Percentiles rank a stretch among this genome's conserved stretches.
These are phyloP conservation scores for Anaspis maculata DNA, from an alignment of 2,888 invertebrate genomes.

Conservation along the genomic window DNA sequence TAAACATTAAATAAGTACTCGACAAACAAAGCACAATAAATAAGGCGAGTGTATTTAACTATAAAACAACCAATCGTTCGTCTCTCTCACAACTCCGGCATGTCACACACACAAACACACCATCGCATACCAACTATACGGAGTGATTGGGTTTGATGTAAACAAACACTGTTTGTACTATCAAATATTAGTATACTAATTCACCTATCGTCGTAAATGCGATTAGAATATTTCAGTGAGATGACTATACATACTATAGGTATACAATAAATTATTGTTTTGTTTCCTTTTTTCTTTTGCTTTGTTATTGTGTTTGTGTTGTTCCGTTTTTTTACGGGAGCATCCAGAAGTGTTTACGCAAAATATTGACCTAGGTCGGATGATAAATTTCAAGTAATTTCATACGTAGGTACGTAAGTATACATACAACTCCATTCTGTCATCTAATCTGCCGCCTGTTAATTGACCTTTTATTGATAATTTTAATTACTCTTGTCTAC, in stretches of 20 bases:
- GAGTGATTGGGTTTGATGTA: constrained; percentile 32
- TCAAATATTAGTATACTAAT: constrained; percentile 36
- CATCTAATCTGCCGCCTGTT: too few relatives aligned
- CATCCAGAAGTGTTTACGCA: constrained; percentile 20
- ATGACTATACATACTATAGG: too few relatives aligned
- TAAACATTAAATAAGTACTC: constrained; percentile 25
- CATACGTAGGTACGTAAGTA: too few relatives aligned
- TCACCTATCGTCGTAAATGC: constrained; percentile 32
- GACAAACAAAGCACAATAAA: constrained; percentile 21
- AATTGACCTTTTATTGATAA: too few relatives aligned
- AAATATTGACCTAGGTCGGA: constrained; percentile 19
- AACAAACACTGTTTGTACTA: constrained; percentile 32
- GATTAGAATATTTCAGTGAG: constrained; percentile 31
- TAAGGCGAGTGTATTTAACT: constrained; percentile 15
- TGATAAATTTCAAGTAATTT: too few relatives aligned
- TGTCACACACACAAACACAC: too few relatives aligned
- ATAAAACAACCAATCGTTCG: constrained; percentile 14
- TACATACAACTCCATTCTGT: too few relatives aligned
- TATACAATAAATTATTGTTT: constrained; percentile 27
- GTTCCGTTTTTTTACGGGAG: too few relatives aligned
- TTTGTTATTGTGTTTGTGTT: too few relatives aligned
- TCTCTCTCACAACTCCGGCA: constrained; percentile 8
- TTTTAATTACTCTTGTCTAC: too few relatives aligned
- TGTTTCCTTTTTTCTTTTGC: constrained; percentile 20
- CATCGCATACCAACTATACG: constrained; percentile 20